phyloP scores from a whole-genome alignment of 2,113 vertebrate species.

The Orthochromis malagaraziensis region DNA sequence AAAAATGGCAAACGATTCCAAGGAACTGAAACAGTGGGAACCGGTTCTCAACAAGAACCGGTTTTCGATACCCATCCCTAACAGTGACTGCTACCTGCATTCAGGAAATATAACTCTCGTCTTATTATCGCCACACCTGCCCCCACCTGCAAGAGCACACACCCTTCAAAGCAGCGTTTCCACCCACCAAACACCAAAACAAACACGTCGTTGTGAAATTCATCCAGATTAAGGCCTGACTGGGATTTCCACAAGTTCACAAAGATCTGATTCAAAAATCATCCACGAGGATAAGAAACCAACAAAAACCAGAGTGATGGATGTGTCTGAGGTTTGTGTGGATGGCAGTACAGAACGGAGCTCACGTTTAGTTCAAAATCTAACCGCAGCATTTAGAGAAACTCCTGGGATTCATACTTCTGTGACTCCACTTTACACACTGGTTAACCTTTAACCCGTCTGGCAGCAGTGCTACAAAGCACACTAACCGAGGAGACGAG shows the following conservation, averaged over 20 bases:
- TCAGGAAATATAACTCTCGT: background rate
- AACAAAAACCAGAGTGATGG: background rate
- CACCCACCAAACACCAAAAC: background rate
- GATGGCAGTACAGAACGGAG: background rate
- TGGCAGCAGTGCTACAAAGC: background rate
- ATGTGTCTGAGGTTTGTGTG: background rate
- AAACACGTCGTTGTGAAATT: background rate
- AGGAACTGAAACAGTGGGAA: too few species aligned
- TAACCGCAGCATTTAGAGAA: background rate
- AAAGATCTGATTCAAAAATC: background rate
- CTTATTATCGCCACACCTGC: background rate
- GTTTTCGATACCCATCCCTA: too few species aligned
- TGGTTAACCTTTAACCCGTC: background rate
- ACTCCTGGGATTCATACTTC: background rate
- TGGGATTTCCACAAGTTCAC: background rate
- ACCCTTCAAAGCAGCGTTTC: background rate
- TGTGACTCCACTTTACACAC: background rate
- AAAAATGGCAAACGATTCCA: too few species aligned
- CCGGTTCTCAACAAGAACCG: too few species aligned
- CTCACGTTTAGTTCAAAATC: background rate
- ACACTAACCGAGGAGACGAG: background rate
- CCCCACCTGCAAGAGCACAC: background rate
- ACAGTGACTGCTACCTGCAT: background rate
- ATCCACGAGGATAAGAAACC: background rate
- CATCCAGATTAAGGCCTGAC: background rate